phyloP scores from a whole-genome alignment of 2,113 vertebrate genomes.

The Sphyrna mokarran region DNA sequence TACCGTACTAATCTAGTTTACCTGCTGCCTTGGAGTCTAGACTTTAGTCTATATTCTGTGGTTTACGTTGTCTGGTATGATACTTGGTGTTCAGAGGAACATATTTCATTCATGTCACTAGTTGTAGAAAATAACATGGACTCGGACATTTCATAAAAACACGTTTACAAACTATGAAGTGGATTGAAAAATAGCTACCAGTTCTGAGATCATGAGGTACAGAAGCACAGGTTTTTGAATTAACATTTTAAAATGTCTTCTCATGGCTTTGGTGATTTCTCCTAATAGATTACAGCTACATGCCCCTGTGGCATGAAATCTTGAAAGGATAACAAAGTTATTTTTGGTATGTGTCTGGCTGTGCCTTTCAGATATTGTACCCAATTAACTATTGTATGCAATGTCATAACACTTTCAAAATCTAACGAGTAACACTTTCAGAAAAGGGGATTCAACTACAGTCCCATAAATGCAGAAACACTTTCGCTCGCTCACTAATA shows the following conservation, averaged over 20 bases:
- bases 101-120: not conserved
- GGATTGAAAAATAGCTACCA: not conserved
- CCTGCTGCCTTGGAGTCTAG: constrained; percentile 46
- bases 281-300: constrained; percentile 7
- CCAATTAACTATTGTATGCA: constrained; percentile 7
- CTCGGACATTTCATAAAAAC: not conserved
- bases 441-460: constrained; percentile 32
- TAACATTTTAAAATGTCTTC: not conserved
- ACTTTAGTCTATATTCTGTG: constrained; percentile 45
- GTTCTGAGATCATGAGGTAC: not conserved
- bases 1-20: constrained; percentile 43
- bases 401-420: not conserved
- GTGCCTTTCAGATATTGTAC: not conserved
- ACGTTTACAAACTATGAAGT: not conserved
- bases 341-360: constrained; percentile 12
- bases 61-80: not conserved
- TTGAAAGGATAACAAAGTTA: constrained; percentile 8
- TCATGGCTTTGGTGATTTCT: not conserved
- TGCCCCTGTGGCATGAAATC: not conserved
- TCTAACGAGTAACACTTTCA: constrained; percentile 15
- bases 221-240: not conserved
- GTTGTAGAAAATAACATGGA: not conserved
- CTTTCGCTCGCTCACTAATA: constrained; percentile 55
- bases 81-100: constrained; percentile 13
- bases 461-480: constrained; percentile 58